These are phyloP conservation scores for Resseliella maxima DNA, from an alignment of 2,888 invertebrate species.

Conservation along the genomic window DNA sequence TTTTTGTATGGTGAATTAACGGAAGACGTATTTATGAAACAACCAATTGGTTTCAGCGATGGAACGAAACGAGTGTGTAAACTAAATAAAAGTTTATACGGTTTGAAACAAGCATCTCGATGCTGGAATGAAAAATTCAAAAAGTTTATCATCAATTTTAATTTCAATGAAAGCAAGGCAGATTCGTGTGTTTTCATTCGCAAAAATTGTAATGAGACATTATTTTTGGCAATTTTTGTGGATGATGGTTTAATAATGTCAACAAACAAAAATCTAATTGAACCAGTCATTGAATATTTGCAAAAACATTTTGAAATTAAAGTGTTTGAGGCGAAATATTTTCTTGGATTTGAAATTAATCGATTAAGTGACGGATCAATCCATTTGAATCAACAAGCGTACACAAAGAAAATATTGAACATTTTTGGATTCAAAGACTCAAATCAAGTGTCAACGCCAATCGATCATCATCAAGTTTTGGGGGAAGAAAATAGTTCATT, in stretches of 20 bases:
- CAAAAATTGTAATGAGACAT: neutral
- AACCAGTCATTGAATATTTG: neutral
- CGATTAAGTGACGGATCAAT: conserved; percentile 56
- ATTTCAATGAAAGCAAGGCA: conserved; percentile 59
- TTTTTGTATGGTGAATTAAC: conserved; percentile 61
- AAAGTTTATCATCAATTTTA: conserved; percentile 58
- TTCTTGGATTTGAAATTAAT: conserved; percentile 59
- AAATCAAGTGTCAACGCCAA: conserved; percentile 57
- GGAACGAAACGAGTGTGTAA: conserved; percentile 51
- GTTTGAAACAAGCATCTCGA: conserved; percentile 60
- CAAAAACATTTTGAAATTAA: conserved; percentile 63
- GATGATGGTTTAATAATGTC: conserved; percentile 55
- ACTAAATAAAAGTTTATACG: conserved; percentile 59
- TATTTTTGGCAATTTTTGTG: conserved; percentile 57
- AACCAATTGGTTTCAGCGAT: conserved; percentile 58
- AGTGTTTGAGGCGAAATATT: conserved; percentile 65
- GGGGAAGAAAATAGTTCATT: no score
- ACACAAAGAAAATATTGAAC: conserved; percentile 57
- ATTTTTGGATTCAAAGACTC: conserved; percentile 58
- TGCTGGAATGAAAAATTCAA: conserved; percentile 59
- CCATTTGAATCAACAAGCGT: conserved; percentile 57
- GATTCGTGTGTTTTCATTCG: conserved; percentile 59
- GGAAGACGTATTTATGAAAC: conserved; percentile 55
- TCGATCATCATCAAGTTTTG: conserved; percentile 44
- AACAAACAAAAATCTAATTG: neutral